Evolutionary conservation across 2,113 vertebrate species (phyloP).

Genomic region (Crotalus viridis): DNA sequence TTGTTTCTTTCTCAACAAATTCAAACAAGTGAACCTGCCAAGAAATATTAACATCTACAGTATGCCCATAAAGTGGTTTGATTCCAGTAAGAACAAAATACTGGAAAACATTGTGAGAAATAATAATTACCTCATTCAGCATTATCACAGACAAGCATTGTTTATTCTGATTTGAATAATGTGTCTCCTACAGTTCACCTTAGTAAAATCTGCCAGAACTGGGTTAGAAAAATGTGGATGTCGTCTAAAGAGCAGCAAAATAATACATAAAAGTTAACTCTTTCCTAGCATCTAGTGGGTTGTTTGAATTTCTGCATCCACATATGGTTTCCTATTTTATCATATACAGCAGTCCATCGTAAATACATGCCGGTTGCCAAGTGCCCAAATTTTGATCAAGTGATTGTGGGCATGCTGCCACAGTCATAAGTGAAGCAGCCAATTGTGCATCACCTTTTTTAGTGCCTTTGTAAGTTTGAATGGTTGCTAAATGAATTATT

Average conservation of each 20-base stretch:
- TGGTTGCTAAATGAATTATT: not conserved
- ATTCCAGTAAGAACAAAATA: not conserved
- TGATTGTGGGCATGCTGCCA: not conserved
- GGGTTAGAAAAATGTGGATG: not conserved
- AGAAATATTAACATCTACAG: not conserved
- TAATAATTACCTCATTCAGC: not conserved
- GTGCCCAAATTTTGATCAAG: not conserved
- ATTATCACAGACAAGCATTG: not conserved
- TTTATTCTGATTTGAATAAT: not conserved
- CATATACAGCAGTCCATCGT: not conserved
- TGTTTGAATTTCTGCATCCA: not conserved
- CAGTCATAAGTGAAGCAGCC: not conserved
- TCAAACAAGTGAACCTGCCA: conserved; percentile 81
- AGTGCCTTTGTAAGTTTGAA: not conserved
- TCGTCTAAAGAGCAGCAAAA: not conserved
- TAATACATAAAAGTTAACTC: not conserved
- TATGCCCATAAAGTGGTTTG: not conserved
- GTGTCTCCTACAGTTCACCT: not conserved
- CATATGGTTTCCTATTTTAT: not conserved
- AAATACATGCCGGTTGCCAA: not conserved
- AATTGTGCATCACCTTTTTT: not conserved
- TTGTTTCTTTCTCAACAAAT: conserved; percentile 74
- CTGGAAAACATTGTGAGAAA: not conserved
- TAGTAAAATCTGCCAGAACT: not conserved
- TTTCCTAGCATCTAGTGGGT: not conserved